Base-by-base conservation (phyloP, 1,140 invertebrate genomes). In the Drosophila novamexicana region DNA sequence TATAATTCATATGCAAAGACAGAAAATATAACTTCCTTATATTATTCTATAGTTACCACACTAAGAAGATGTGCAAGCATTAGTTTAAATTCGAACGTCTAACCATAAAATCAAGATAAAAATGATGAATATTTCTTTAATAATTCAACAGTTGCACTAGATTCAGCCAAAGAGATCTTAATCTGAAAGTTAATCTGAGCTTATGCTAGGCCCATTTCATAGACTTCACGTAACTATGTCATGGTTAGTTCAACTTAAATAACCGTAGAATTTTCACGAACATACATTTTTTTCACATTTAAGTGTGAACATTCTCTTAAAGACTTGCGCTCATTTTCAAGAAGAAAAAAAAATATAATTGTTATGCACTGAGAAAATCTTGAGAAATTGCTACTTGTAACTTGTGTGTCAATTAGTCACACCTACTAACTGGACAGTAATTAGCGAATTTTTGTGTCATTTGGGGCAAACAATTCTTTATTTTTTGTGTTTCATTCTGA, bases 191-290 rank as follows among this genome's bases (percentile, higher is more conserved):
- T 36, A 57, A 10, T 16, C 14, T 8, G 8, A 47, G 8, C 9
- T 12, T 22, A 29, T 40, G 62, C 22, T 40, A 42, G 42, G 32
- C 36, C 16, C 8, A 70, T 37, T 75, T 16, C 14, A 52, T 40
- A n/a, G 14, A 34, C 9, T 42, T 34, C 16, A 63, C 52, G 22
- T 52, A 70, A 75, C 59, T 70, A 59, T 62, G 75, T 64, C 75
- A 65, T 58, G 64, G 57, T 68, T 68, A 58, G 65, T 59, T 69
- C 53, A 78, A 67, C 45, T 66, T 66, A 45, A 61, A 42, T 62
- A 77, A 69, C 68, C 79, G 70, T 67, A 72, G 49, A 68, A 71
- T 79, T 82, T 84, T 75, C 76, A 82, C 76, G 74, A 64, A 56
- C 62, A 36, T 57, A 62, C 63, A 63, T 34, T 62, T 74, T 62